Evolutionary conservation across 2,888 invertebrate genomes (phyloP), one percentile per base, ranked within the genome.

Genomic region (Rhaphigaster nebulosa): DNA sequence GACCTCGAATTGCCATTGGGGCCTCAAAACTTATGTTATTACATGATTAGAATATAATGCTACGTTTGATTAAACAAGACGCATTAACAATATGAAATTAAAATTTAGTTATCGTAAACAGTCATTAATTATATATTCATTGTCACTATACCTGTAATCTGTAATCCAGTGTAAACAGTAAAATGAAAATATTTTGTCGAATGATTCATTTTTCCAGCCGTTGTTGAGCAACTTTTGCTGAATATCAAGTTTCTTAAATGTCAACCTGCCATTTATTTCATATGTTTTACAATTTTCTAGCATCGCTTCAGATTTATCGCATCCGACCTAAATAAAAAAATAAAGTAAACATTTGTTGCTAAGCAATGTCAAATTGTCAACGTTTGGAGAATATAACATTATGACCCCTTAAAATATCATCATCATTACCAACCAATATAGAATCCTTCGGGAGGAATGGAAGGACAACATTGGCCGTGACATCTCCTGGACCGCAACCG

Each of bases 371-470:
- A 29, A 29, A 65, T 65, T 65, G 5, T 65, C n/a, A n/a, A 29
- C 29, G 6, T 34, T 70, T 20, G 20, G 34, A 34, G 34, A 34
- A 34, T 70, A 70, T 70, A 34, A 34, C 3, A 34, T 34, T 29
- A 70, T 34, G 1, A 6, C 38, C 5, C 0, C 6, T 38, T 34
- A 5, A 20, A 34, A 34, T 34, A 34, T 34, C 3, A 34, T 29
- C n/a, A 65, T 65, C 0, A 26, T 23, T 20, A 23, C 89, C 91
- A 90, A 92, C 92, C 91, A 92, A 80, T 87, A 38, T 29, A 26
- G 91, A 70, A 41, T 89, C 90, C 65, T 89, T 70, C 0, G 96
- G 96, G 89, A 97, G 93, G 91, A 95, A 94, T 0, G 96, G 96
- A 92, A 96, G 94, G 91, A 97, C 93, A 54, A 96, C 94, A 87